Evolutionary conservation across 2,113 vertebrate genomes (phyloP).

Genomic region (Bubo scandiacus): DNA sequence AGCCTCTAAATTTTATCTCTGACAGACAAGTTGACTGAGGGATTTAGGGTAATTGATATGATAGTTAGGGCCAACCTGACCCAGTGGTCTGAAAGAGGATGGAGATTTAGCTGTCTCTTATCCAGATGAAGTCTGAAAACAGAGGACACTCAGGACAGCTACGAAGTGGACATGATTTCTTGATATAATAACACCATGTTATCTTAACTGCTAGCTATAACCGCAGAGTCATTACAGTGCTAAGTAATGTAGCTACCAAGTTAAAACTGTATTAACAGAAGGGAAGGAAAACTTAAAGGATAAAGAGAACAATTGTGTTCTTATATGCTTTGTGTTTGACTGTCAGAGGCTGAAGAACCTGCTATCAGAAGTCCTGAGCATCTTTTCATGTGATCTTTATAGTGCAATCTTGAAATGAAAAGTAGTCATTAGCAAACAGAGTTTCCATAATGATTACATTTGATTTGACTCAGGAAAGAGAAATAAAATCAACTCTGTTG

Average conservation of each 20-base stretch:
- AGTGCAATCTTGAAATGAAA: background rate
- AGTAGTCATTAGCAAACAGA: background rate
- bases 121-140: conserved; percentile 1
- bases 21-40: background rate
- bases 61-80: background rate
- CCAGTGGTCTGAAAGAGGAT: background rate
- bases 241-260: background rate
- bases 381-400: background rate
- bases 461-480: background rate
- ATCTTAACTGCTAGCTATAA: background rate
- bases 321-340: background rate
- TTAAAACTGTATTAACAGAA: background rate
- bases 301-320: background rate
- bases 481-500: background rate
- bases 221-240: background rate
- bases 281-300: background rate
- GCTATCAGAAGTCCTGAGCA: background rate
- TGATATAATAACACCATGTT: background rate
- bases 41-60: conserved; percentile 4
- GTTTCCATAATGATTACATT: background rate
- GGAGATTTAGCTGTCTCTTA: conserved; percentile 7
- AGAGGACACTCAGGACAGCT: background rate
- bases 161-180: background rate
- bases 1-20: conserved; percentile 14
- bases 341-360: background rate